Evolutionary conservation across 2,113 vertebrate genomes (phyloP), one percentile per base, ranked within the genome.

Genomic region (Micronycteris hirsuta): DNA sequence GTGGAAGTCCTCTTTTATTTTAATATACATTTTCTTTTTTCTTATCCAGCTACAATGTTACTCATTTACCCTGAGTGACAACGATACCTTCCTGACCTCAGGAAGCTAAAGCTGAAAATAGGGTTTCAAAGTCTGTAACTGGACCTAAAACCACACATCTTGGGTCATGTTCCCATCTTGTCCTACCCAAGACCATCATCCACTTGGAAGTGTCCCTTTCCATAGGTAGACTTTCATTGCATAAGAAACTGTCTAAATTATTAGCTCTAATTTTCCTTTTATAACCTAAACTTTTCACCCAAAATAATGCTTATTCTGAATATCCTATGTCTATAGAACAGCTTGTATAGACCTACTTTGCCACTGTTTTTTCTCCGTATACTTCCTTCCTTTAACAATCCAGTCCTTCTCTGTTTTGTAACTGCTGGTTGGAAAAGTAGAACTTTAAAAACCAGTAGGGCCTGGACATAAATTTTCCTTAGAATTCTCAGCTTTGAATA

Each of bases 1-100:
- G n/a, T n/a, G n/a, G n/a, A n/a, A n/a, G n/a, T n/a, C n/a, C 28
- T 81, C 73, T 87, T 91, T 76, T 22, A 63, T 84, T 93, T 85
- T 95, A 65, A 63, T 80, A 38, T 8, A 43, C 2, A 54, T 71
- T 70, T 88, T 78, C 26, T 36, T 77, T 68, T 84, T 71, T 81
- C 31, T 68, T 89, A 61, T 78, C 36, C 68, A 86, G 5, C 8
- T 71, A 73, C 14, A 89, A 22, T 65, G 73, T 73, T 47, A 71
- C 8, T 93, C 26, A 77, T 49, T 47, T 85, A 24, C 14, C 22
- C 11, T 70, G 41, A 89, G 31, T 78, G 22, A 36, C 20, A 43
- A 3, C 5, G n/a, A 43, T 78, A 31, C 41, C 26, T 70, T 85
- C 20, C 41, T 33, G 16, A 47, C 12, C 19, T n/a, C n/a, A n/a